Conservation (phyloP, 2,797 vertebrate genomes). For the Catharus ustulatus region DNA sequence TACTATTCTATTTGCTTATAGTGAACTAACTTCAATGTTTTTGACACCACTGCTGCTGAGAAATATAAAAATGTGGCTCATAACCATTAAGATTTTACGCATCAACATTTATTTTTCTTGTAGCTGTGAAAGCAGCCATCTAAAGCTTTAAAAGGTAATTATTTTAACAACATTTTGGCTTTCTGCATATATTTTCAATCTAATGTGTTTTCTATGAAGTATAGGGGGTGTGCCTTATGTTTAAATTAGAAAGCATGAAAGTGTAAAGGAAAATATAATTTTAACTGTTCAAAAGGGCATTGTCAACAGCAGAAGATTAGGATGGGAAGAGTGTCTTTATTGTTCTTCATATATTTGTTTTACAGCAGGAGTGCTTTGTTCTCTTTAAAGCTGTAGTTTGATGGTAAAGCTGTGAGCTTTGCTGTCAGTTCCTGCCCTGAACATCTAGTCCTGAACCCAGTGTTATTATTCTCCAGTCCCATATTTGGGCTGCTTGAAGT, state of each 20-base stretch:
- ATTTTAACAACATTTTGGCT: not conserved
- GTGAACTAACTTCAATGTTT: not conserved
- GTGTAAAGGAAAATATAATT: not conserved
- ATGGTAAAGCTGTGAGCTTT: not conserved
- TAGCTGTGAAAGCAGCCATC: not conserved
- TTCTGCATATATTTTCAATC: not conserved
- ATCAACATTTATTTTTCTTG: not conserved
- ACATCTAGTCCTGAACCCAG: not conserved
- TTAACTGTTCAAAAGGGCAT: not conserved
- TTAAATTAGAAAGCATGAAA: not conserved
- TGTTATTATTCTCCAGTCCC: accelerated
- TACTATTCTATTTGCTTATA: not conserved
- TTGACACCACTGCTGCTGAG: not conserved
- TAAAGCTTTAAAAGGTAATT: not conserved
- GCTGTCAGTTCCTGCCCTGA: not conserved
- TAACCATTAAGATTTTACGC: not conserved
- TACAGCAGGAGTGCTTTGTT: not conserved
- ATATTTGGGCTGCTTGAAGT: not conserved
- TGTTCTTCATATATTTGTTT: not conserved
- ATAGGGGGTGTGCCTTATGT: not conserved
- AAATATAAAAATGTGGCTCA: not conserved
- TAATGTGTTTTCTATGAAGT: not conserved
- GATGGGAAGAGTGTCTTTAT: not conserved
- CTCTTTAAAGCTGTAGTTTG: not conserved
- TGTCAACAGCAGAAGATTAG: not conserved